Base-by-base conservation (phyloP, 2,888 invertebrate species). In the Heliconius hortense region DNA sequence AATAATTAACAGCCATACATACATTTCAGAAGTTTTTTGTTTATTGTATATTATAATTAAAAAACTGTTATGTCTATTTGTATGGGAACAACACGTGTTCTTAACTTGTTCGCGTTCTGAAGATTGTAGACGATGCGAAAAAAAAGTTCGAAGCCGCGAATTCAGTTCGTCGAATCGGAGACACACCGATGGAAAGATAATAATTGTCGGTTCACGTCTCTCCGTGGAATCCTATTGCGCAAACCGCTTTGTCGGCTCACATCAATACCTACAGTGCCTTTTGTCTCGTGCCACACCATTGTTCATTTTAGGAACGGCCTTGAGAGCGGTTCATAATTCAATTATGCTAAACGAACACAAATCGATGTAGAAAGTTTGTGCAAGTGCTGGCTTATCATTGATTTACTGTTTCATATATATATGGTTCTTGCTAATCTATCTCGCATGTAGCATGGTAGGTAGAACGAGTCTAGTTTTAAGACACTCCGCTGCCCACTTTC, bases 151-250 rank as follows among this genome's bases (percentile, higher is more conserved):
- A 86, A 82, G 80, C 84, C 77, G 79, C 79, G 79, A 83, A 81
- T 79, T 84, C 82, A 82, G 82, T 92, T 92, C 92, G 84, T 82
- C 85, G 92, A 91, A 93, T 85, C 84, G 88, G 84, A 85, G 89
- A 89, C 90, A 88, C 85, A 87, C 85, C 86, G 92, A 93, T 92
- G 88, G 84, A 84, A 84, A 90, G 92, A 93, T 93, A 93, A 93
- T 92, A 87, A 92, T 92, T 91, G 92, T 90, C 92, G 89, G 90
- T 90, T 85, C 92, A 92, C 91, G 92, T 92, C 89, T 90, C 91
- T 93, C 90, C 89, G 83, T 84, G 92, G 93, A 94, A 93, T 92
- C 89, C 88, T 88, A 93, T 94, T 93, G 93, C 92, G 92, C 92
- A 92, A 93, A 90, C 90, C 88, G 91, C 93, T 92, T 92, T 91